Evolutionary conservation across 2,797 vertebrate species (phyloP).

Genomic region (Parambassis ranga): DNA sequence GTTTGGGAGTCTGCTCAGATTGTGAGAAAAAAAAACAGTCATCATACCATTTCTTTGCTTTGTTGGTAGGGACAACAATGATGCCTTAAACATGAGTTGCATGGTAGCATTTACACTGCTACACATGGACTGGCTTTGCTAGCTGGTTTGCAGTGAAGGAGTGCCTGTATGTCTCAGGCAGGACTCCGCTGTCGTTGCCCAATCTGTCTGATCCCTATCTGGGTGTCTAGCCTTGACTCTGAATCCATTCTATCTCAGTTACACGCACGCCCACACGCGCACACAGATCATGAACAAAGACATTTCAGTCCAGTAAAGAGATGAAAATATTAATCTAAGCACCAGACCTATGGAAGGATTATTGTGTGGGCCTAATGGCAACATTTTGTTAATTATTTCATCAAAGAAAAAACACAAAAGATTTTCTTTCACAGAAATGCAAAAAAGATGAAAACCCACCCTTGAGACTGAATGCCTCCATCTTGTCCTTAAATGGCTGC

Average conservation of each 20-base stretch:
- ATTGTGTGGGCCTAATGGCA: not conserved
- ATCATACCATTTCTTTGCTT: too few relatives aligned
- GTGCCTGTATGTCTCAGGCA: conserved; percentile 39
- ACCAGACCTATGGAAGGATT: not conserved
- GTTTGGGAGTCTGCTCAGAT: conserved; percentile 6
- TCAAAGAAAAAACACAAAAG: not conserved
- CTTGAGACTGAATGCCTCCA: conserved; percentile 87
- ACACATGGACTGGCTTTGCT: not conserved
- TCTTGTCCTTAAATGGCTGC: conserved; percentile 92
- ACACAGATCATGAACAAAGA: conserved; percentile 64
- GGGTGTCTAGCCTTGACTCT: conserved; percentile 70
- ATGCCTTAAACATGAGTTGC: too few relatives aligned
- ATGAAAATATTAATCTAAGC: conserved; percentile 49
- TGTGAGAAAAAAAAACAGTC: too few relatives aligned
- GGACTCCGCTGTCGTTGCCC: conserved; percentile 63
- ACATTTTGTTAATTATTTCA: not conserved
- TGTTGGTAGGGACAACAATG: too few relatives aligned
- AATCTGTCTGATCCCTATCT: conserved; percentile 78
- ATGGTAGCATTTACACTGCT: too few relatives aligned
- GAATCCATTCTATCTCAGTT: conserved; percentile 62
- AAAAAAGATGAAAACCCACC: conserved; percentile 83
- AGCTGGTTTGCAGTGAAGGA: not conserved
- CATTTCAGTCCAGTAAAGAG: conserved; percentile 47
- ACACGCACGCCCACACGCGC: conserved; percentile 20
- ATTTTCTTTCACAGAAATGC: too few relatives aligned